Conservation (phyloP, 2,113 vertebrate genomes). For the Mesoclemmys tuberculata region DNA sequence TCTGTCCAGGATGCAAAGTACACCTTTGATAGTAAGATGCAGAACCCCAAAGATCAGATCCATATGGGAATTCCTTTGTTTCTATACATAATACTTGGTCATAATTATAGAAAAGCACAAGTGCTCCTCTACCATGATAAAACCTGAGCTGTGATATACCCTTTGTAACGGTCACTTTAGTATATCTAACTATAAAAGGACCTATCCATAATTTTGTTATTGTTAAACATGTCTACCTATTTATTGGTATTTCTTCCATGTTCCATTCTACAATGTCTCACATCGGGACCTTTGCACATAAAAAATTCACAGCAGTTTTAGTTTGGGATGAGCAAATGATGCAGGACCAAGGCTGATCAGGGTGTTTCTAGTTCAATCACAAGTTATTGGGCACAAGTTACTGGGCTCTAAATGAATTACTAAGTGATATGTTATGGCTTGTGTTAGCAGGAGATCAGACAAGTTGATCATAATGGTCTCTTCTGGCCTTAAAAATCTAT, state of each 20-base stretch:
- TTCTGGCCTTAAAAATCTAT: not conserved
- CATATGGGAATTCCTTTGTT: not conserved
- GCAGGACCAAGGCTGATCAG: not conserved
- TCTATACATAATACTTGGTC: not conserved
- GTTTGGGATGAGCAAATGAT: not conserved
- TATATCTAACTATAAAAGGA: not conserved
- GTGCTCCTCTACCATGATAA: not conserved
- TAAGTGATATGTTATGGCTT: not conserved
- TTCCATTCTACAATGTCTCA: not conserved
- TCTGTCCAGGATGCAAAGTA: not conserved
- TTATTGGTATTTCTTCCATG: not conserved
- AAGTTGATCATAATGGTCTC: not conserved
- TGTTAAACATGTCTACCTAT: not conserved
- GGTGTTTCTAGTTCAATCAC: constrained; percentile 2
- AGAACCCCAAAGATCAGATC: not conserved
- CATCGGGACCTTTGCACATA: not conserved
- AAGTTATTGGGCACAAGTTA: not conserved
- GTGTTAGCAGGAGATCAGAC: not conserved
- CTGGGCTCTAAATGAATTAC: not conserved
- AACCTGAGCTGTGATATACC: not conserved
- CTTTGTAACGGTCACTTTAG: not conserved
- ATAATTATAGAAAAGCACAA: not conserved
- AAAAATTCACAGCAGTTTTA: not conserved
- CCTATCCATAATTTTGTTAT: not conserved
- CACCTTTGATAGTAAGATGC: not conserved